Conservation (phyloP, 1,140 invertebrate species). For the Mercenaria mercenaria region DNA sequence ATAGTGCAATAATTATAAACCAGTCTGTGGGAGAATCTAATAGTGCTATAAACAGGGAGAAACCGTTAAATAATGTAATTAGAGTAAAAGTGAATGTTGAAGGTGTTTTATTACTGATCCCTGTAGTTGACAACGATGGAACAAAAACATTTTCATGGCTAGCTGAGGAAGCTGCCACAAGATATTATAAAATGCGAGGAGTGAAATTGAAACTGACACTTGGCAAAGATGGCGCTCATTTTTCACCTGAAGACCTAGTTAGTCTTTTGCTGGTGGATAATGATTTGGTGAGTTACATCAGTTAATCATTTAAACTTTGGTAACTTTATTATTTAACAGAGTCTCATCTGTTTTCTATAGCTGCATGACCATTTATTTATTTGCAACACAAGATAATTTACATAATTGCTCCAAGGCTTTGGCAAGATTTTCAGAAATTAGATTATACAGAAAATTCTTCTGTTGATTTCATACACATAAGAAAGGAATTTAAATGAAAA, state of each 20-base stretch:
- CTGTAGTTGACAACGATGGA: slow-evolving; percentile 50
- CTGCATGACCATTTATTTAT: too few species aligned
- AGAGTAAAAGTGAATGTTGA: slow-evolving; percentile 54
- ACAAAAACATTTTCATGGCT: slow-evolving; percentile 60
- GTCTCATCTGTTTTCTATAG: too few species aligned
- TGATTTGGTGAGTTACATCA: slow-evolving; percentile 42
- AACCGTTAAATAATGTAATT: slow-evolving; percentile 35
- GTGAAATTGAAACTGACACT: slow-evolving; percentile 53
- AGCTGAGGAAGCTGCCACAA: slow-evolving; percentile 27
- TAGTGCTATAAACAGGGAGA: neutral
- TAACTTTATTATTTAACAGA: too few species aligned
- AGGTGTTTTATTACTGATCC: slow-evolving; percentile 49
- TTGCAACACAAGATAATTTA: too few species aligned
- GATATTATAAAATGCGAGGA: slow-evolving; percentile 52
- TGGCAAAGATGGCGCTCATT: slow-evolving; percentile 59
- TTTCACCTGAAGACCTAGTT: slow-evolving; percentile 56
- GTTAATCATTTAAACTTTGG: too few species aligned
- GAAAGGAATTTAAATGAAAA: too few species aligned
- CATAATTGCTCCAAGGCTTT: too few species aligned
- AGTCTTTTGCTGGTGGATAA: slow-evolving; percentile 55
- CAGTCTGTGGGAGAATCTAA: slow-evolving; percentile 16
- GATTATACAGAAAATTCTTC: too few species aligned
- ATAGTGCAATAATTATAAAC: slow-evolving; percentile 30
- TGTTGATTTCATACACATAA: too few species aligned
- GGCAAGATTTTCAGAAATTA: too few species aligned